phyloP scores from a whole-genome alignment of 2,113 vertebrate species.

The Brachionichthys hirsutus region DNA sequence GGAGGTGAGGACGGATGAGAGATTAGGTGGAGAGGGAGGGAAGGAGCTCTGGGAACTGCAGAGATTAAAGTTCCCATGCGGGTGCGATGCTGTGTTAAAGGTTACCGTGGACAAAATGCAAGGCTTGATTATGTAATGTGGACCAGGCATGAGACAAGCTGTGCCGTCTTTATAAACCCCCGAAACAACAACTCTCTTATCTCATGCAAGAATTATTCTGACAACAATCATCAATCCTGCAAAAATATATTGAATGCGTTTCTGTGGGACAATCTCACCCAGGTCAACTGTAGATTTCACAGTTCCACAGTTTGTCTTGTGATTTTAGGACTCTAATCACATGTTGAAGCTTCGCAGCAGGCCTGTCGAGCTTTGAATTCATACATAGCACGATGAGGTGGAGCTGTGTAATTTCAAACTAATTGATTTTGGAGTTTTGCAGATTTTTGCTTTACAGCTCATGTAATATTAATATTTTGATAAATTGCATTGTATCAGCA shows the following conservation, averaged over 20 bases:
- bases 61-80: neutral
- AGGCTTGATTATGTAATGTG: slow-evolving; percentile 6
- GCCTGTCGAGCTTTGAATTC: no score
- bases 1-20: slow-evolving; percentile 11
- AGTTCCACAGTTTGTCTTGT: slow-evolving; percentile 30
- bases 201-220: slow-evolving; percentile 10
- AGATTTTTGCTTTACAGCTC: no score
- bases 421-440: no score
- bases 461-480: no score
- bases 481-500: no score
- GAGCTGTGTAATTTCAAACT: no score
- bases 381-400: no score
- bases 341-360: no score
- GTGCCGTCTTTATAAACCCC: slow-evolving; percentile 11
- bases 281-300: slow-evolving; percentile 25
- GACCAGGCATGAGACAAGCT: slow-evolving; percentile 22
- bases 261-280: slow-evolving; percentile 11
- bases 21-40: slow-evolving; percentile 26
- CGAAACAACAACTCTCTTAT: slow-evolving; percentile 25
- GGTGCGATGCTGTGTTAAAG: neutral
- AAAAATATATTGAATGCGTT: slow-evolving; percentile 25
- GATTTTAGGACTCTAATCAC: slow-evolving; percentile 60
- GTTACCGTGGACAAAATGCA: slow-evolving; percentile 10
- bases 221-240: slow-evolving; percentile 37
- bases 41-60: neutral